Conservation (phyloP, 2,888 invertebrate genomes). For the Criorhina ranunculi region DNA sequence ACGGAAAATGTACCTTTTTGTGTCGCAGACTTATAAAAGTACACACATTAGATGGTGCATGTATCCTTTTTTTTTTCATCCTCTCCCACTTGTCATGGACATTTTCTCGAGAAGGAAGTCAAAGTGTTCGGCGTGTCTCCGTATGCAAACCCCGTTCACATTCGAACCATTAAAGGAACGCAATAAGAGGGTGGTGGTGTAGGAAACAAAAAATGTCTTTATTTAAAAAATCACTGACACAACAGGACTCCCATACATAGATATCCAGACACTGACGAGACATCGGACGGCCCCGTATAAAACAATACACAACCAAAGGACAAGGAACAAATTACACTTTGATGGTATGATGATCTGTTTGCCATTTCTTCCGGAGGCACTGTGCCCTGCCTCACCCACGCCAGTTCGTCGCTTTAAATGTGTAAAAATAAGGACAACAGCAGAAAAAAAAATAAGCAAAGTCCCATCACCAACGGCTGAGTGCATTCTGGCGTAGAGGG, state of each 20-base stretch:
- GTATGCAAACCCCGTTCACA: not conserved
- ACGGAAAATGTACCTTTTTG: slow-evolving; percentile 46
- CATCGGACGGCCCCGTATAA: slow-evolving; percentile 52
- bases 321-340: slow-evolving; percentile 70
- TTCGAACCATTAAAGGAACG: slow-evolving; percentile 55
- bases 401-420: slow-evolving; percentile 27
- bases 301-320: slow-evolving; percentile 52
- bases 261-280: slow-evolving; percentile 72
- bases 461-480: slow-evolving; percentile 71
- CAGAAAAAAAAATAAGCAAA: slow-evolving; percentile 33
- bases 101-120: slow-evolving; percentile 30
- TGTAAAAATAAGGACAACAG: slow-evolving; percentile 54
- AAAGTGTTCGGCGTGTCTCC: slow-evolving; percentile 48
- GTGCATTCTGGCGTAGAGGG: slow-evolving; percentile 72
- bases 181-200: slow-evolving; percentile 17
- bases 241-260: slow-evolving; percentile 12
- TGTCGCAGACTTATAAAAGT: slow-evolving; percentile 31
- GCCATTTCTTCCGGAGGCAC: slow-evolving; percentile 66
- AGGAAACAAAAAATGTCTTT: slow-evolving; percentile 13
- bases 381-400: slow-evolving; percentile 32
- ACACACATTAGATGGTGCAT: not conserved
- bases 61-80: slow-evolving; percentile 13
- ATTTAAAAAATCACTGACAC: slow-evolving; percentile 41
- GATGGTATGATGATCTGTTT: slow-evolving; percentile 73
- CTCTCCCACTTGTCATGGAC: not conserved